phyloP scores from a whole-genome alignment of 2,888 invertebrate genomes.

The Xanthia togata region DNA sequence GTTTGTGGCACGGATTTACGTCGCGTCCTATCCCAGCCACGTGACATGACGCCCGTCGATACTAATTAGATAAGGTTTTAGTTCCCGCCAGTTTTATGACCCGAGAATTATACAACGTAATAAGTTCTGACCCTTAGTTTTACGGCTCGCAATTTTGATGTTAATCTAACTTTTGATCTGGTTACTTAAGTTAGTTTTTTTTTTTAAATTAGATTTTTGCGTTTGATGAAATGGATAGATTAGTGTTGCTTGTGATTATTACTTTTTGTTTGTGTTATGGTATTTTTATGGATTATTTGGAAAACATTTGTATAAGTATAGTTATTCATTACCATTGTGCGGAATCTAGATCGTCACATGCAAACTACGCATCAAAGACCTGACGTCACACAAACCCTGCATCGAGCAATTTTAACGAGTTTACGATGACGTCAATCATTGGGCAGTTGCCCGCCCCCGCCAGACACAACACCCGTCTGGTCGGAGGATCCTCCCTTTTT shows the following conservation, averaged over 20 bases:
- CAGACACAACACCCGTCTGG: no score
- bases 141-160: slow-evolving; percentile 73
- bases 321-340: no score
- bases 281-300: background rate
- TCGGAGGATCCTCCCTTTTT: no score
- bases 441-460: no score
- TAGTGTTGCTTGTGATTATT: slow-evolving; percentile 19
- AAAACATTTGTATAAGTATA: background rate
- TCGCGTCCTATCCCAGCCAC: slow-evolving; percentile 63
- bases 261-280: background rate
- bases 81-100: slow-evolving; percentile 71
- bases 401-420: no score
- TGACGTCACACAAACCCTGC: no score
- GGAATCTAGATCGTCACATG: no score
- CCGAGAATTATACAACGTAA: slow-evolving; percentile 74
- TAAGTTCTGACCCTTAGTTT: slow-evolving; percentile 72
- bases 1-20: slow-evolving; percentile 70
- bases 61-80: slow-evolving; percentile 77
- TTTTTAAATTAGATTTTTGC: slow-evolving; percentile 34
- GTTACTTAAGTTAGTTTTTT: slow-evolving; percentile 56
- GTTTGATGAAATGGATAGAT: slow-evolving; percentile 36
- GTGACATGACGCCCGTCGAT: slow-evolving; percentile 69
- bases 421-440: no score
- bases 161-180: slow-evolving; percentile 78
- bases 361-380: no score